phyloP scores from a whole-genome alignment of 2,888 invertebrate genomes.

The Spodoptera exigua region DNA sequence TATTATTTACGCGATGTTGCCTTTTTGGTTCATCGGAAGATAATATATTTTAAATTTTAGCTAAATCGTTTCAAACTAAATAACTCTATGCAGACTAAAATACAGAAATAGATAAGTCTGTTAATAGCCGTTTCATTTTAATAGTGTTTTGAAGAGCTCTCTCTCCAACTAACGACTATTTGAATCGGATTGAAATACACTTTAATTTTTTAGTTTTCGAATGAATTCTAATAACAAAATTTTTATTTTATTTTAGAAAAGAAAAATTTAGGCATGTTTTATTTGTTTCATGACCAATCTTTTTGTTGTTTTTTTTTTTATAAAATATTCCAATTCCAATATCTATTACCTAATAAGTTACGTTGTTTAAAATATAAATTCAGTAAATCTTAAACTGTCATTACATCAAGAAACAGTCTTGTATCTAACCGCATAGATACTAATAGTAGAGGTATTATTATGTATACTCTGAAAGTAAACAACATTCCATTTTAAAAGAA shows the following conservation, averaged over 20 bases:
- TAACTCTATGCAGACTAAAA: conserved; percentile 6
- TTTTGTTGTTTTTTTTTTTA: too few relatives aligned
- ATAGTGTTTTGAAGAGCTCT: conserved; percentile 8
- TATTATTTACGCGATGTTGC: conserved; percentile 8
- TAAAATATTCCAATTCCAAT: too few relatives aligned
- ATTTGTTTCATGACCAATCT: too few relatives aligned
- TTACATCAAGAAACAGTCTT: too few relatives aligned
- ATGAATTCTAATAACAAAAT: background rate
- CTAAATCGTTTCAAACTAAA: conserved; percentile 22
- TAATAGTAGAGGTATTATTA: too few relatives aligned
- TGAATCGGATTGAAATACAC: background rate
- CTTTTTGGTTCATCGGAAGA: conserved; percentile 22
- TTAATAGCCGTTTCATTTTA: conserved; percentile 17
- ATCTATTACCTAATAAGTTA: too few relatives aligned
- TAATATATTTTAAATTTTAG: conserved; percentile 33
- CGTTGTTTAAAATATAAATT: too few relatives aligned
- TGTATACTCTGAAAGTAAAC: too few relatives aligned
- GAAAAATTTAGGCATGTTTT: too few relatives aligned
- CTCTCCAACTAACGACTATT: conserved; percentile 14
- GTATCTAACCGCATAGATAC: too few relatives aligned
- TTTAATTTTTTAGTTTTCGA: background rate
- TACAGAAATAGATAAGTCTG: conserved; percentile 25
- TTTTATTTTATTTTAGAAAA: background rate
- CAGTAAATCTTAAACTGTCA: too few relatives aligned
- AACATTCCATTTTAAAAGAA: too few relatives aligned